Evolutionary conservation across 2,888 invertebrate species (phyloP), one percentile per base, ranked within the genome.

Genomic region (Andrena dorsata): DNA sequence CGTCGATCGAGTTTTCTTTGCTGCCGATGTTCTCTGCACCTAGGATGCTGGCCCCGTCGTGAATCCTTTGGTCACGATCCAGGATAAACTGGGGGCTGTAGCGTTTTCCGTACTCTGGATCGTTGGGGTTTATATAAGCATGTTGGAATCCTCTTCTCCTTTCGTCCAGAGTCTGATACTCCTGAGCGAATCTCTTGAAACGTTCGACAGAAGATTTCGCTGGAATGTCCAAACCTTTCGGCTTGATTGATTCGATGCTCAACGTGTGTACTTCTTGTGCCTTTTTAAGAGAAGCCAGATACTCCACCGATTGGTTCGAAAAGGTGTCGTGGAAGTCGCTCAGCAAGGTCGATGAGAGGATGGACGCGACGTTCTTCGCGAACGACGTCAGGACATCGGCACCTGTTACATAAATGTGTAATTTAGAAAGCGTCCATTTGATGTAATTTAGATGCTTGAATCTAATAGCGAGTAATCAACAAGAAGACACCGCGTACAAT

Each of bases 301-400:
- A 47, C 16, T 10, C 49, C 7, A 8, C 1, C 13, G 75, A 84
- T 32, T 68, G 85, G 41, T 79, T 82, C 30, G 23, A 28, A 1
- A 75, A 71, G 5, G 53, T 6, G 2, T 66, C 68, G 1, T 82
- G 84, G 6, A 78, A 8, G 0, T 88, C 84, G 26, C 76, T 56
- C 2, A 86, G 30, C 51, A 88, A 68, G 0, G 84, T 87, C 7
- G 92, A 88, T 0, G 92, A 89, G 20, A 92, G 49, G 1, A 90
- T 87, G 0, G 88, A 86, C 1, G 89, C 92, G 35, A 92, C 87
- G 69, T 89, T 90, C 69, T 88, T 88, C 6, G 91, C 86, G 69
- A 91, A 79, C 16, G 87, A 89, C 32, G 89, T 85, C 76, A 92
- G 72, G 49, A 90, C 86, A 60, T 90, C 89, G 4, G 90, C 82